Conservation (phyloP, 2,113 vertebrate species). For the Pterocles burchelli region DNA sequence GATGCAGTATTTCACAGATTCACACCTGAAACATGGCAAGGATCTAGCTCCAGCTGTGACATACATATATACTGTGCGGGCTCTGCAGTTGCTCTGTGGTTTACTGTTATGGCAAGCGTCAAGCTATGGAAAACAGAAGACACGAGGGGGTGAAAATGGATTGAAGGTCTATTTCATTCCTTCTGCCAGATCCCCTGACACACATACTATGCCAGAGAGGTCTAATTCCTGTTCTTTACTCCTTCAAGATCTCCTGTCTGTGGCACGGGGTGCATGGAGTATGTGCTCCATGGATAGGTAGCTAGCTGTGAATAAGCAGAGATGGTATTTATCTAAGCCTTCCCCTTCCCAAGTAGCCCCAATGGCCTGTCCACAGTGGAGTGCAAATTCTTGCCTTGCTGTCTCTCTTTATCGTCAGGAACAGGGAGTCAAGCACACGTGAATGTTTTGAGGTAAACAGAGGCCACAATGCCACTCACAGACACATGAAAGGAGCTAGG, state of each 20-base stretch:
- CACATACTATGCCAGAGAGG: background rate
- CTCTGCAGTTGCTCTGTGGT: background rate
- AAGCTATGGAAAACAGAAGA: background rate
- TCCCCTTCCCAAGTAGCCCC: background rate
- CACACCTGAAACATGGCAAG: background rate
- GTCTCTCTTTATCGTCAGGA: background rate
- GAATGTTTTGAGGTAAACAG: background rate
- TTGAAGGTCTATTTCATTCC: background rate
- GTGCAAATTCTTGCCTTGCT: background rate
- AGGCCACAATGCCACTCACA: background rate
- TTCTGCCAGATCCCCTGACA: background rate
- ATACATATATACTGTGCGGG: fast-evolving
- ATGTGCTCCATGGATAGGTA: background rate
- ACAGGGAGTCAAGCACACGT: background rate
- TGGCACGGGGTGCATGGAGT: background rate
- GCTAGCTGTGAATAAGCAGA: background rate
- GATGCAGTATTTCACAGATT: background rate
- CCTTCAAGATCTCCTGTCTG: background rate
- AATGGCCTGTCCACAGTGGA: background rate
- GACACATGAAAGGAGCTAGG: background rate
- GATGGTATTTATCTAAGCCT: background rate
- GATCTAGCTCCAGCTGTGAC: background rate
- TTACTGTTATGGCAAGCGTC: background rate
- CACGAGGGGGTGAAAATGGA: background rate
- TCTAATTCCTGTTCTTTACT: background rate